Conservation (phyloP, 1,140 invertebrate species). For the Berghia stephanieae region DNA sequence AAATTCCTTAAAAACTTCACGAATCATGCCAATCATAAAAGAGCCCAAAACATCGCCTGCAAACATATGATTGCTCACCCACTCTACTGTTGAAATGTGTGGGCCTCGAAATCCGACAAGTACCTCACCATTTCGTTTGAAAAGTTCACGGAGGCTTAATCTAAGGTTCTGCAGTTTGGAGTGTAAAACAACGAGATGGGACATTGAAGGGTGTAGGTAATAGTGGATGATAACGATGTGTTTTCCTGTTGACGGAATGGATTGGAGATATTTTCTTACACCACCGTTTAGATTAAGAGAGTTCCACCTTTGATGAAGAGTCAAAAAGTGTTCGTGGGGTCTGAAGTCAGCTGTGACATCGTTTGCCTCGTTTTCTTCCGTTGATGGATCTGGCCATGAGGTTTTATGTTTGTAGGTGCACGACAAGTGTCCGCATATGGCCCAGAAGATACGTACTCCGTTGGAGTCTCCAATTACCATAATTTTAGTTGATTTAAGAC, state of each 20-base stretch:
- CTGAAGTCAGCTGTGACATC: neutral
- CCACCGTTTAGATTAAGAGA: neutral
- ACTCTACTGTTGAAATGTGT: neutral
- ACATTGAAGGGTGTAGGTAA: neutral
- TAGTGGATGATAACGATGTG: constrained; percentile 20
- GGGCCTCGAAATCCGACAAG: constrained; percentile 12
- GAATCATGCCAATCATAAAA: neutral
- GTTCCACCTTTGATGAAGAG: neutral
- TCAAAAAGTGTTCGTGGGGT: neutral
- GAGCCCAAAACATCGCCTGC: neutral
- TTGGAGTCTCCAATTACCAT: constrained; percentile 22
- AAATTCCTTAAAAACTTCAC: neutral
- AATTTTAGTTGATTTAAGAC: neutral
- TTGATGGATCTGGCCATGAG: neutral
- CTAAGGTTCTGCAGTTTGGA: neutral
- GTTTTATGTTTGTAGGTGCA: too few species aligned
- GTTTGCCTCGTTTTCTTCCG: neutral
- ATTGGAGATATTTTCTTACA: neutral
- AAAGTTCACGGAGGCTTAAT: neutral
- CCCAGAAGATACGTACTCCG: neutral
- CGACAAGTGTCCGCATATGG: too few species aligned
- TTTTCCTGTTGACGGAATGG: neutral
- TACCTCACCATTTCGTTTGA: constrained; percentile 5
- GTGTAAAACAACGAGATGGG: neutral
- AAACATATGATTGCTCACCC: neutral